Evolutionary conservation across 2,113 vertebrate species (phyloP), one percentile per base, ranked within the genome.

Genomic region (Tyrannus savana): DNA sequence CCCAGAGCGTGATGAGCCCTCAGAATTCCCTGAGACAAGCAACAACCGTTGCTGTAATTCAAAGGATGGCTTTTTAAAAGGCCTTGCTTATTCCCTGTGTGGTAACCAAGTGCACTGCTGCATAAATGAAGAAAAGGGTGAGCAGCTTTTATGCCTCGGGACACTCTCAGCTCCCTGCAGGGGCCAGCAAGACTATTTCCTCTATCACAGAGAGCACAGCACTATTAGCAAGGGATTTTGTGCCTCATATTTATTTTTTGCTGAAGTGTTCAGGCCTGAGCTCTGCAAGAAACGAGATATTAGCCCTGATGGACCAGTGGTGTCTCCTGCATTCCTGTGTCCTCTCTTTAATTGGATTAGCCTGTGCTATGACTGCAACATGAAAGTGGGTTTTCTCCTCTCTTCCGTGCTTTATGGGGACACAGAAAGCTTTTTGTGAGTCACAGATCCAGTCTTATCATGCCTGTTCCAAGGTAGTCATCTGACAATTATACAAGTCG

Each of bases 321-420:
- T 50, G 53, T 16, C 5, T 47, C 71, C 84, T 76, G 90, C 30
- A 17, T 82, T 49, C 27, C 66, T 7, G 1, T 19, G 33, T 67
- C 64, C 10, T 4, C 35, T 25, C 58, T 60, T 60, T 82, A 90
- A 94, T 69, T 90, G 94, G 78, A 93, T 96, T 94, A 91, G 58
- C 81, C 83, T 68, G 74, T 47, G 90, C 12, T 46, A 55, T 47
- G 84, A 31, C 55, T 72, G 77, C 49, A 64, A 92, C 41, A 31
- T 37, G 37, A 56, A 68, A 84, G 73, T 35, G 89, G 67, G 82
- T 69, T 68, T 60, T 78, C 77, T 78, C 35, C 71, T 82, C 47
- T 79, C 60, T 35, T 17, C 15, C 37, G 33, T 21, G 89, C 95
- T 94, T 92, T 42, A 27, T 31, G 87, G 66, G 66, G 90, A 84